phyloP scores from a whole-genome alignment of 2,113 vertebrate genomes.

The Shinisaurus crocodilurus region DNA sequence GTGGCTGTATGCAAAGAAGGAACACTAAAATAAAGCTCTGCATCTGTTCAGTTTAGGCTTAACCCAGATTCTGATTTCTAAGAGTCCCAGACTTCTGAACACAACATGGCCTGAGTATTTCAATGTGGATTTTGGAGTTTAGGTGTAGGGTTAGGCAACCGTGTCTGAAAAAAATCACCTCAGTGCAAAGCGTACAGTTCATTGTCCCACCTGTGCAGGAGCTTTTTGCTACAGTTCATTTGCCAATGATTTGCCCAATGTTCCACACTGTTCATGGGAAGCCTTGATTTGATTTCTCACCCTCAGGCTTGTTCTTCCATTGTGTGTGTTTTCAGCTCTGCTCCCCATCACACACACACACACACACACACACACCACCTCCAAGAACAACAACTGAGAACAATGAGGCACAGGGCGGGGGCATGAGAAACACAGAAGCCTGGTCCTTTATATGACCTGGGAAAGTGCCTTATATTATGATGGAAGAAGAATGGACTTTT shows the following conservation, averaged over 20 bases:
- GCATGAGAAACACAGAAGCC: background rate
- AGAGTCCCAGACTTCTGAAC: background rate
- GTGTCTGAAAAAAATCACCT: background rate
- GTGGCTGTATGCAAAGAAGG: too few relatives aligned
- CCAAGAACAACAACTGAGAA: background rate
- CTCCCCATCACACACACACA: background rate
- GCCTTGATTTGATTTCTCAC: constrained; percentile 21
- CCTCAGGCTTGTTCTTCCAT: background rate
- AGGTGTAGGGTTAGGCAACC: background rate
- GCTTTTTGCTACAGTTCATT: constrained; percentile 13
- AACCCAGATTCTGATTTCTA: background rate
- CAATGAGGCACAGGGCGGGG: background rate
- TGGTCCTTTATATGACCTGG: background rate
- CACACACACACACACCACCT: background rate
- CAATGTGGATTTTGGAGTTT: background rate
- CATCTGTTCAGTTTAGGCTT: too few relatives aligned
- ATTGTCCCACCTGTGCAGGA: background rate
- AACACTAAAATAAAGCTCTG: too few relatives aligned
- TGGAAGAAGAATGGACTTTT: background rate
- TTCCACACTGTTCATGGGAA: constrained; percentile 14
- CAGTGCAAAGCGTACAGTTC: background rate
- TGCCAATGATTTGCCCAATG: background rate
- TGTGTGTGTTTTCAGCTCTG: constrained; percentile 7
- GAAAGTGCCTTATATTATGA: background rate
- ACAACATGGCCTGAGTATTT: background rate